These are phyloP conservation scores for Muricea muricata DNA, from an alignment of 92 coral and sea anemone species.

Conservation along the genomic window DNA sequence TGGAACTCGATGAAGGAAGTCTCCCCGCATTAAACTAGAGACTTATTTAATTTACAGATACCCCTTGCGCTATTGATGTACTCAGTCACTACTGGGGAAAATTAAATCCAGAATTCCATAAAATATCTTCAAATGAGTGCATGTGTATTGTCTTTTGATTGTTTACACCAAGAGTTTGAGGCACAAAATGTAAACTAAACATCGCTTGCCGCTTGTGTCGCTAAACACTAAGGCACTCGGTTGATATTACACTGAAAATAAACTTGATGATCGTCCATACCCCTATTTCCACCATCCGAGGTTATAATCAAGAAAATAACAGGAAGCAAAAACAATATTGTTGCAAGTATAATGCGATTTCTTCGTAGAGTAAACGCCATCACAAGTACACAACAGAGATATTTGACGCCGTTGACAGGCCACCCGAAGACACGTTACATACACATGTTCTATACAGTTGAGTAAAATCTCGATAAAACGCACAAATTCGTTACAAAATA, in stretches of 20 bases:
- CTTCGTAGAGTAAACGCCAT: slow-evolving; percentile 78
- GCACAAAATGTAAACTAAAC: background rate
- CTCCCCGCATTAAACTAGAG: no score
- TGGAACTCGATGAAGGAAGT: no score
- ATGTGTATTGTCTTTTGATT: no score
- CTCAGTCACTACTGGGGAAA: no score
- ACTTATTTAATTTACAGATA: no score
- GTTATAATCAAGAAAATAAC: slow-evolving; percentile 28
- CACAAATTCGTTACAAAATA: background rate
- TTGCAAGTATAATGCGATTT: slow-evolving; percentile 73
- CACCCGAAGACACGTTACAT: background rate
- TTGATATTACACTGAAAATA: background rate
- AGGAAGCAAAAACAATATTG: slow-evolving; percentile 56
- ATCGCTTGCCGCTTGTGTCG: background rate
- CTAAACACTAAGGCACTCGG: background rate
- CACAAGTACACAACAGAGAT: background rate
- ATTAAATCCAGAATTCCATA: no score
- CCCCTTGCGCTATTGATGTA: no score
- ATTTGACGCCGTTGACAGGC: background rate
- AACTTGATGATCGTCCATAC: background rate
- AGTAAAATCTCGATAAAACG: background rate
- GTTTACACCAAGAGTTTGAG: background rate
- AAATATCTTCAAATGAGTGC: background rate
- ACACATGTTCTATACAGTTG: background rate
- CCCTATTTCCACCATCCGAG: slow-evolving; percentile 11